Base-by-base conservation (phyloP, 2,113 vertebrate genomes). In the Menidia beryllina region DNA sequence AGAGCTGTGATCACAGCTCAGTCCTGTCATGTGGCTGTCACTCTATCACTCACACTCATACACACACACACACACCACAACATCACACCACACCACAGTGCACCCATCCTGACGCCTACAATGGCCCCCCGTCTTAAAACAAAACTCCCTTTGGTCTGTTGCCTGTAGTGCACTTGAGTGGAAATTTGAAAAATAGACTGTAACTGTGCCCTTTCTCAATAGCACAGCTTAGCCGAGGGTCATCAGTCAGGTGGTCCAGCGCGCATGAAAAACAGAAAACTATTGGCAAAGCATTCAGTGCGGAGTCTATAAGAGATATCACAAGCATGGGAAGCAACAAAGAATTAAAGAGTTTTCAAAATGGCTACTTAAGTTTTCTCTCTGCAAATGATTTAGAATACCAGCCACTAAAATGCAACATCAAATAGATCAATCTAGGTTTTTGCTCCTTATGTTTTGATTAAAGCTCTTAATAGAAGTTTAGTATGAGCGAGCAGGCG, bases 11-110 rank as follows among this genome's bases (percentile, higher is more conserved):
- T 90, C 88, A 85, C 84, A 79, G 82, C 77, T 69, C 82, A 75
- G 69, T 57, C 74, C 83, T 91, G 86, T 86, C 90, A 85, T 86
- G 79, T 72, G 88, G 80, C 86, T 89, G 83, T 91, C 88, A 84
- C 59, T 81, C 86, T 82, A 84, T 89, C 87, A 90, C 81, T 81
- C 70, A 64, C 23, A 66, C 41, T 55, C 69, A 73, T 58, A 48
- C 60, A 75, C n/a, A n/a, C n/a, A n/a, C n/a, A 34, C 30, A 34
- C 62, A 74, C 52, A 58, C 56, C 45, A 60, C 54, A 61, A 39
- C 43, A 27, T 70, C 73, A 61, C 69, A 88, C 52, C 68, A 67
- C 23, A 62, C 49, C 67, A 60, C 23, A 9, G 39, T 38, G 52
- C 49, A 69, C 58, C 53, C 41, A 1, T 54, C 21, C 58, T 41